Percentiles rank a stretch among this genome's conserved stretches.
These are phyloP conservation scores for Promerops cafer DNA, from an alignment of 2,113 vertebrate species.

Conservation along the genomic window DNA sequence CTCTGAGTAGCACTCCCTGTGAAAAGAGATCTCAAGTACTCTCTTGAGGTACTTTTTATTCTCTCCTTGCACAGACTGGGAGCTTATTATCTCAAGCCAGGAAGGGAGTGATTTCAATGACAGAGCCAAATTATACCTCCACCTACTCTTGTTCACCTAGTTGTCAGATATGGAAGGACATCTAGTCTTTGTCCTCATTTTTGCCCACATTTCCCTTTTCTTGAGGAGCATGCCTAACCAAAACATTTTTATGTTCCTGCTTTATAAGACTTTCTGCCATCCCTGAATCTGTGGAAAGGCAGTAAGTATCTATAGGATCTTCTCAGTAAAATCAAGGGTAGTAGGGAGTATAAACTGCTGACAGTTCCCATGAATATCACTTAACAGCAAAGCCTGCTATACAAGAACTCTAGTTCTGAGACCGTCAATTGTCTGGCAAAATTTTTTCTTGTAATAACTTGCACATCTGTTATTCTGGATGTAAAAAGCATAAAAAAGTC, in stretches of 20 bases:
- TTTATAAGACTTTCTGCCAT: neutral
- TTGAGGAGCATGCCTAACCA: neutral
- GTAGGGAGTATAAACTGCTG: neutral
- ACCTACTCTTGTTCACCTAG: neutral
- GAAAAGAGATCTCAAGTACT: neutral
- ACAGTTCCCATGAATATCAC: neutral
- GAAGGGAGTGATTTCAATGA: neutral
- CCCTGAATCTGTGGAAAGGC: neutral
- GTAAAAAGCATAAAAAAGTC: neutral
- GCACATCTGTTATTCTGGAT: neutral
- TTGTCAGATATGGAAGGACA: neutral
- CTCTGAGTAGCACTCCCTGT: neutral
- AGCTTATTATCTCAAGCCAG: neutral
- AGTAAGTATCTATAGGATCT: neutral
- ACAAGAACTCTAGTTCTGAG: neutral
- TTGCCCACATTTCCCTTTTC: neutral
- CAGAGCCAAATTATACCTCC: neutral
- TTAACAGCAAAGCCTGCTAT: neutral
- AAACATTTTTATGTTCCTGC: neutral
- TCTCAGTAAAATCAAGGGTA: neutral
- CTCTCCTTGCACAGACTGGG: neutral
- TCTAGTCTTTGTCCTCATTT: conserved; percentile 12
- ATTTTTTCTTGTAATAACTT: neutral
- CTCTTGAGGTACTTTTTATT: neutral
- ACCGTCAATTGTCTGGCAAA: neutral